Conservation (phyloP, 2,888 invertebrate genomes). For the Diaphora mendica region DNA sequence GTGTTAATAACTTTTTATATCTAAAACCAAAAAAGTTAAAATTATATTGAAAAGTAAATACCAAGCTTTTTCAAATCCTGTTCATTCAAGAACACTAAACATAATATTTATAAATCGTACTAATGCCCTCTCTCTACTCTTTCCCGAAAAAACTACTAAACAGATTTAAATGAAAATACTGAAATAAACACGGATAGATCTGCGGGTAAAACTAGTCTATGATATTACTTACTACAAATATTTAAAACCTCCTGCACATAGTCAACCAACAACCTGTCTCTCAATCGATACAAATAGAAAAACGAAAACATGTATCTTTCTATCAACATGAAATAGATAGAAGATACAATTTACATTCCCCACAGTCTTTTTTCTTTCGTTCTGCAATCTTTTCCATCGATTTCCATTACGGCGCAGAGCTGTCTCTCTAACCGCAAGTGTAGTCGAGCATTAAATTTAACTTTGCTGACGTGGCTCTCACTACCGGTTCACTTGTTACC, state of each 20-base stretch:
- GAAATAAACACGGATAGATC: no score
- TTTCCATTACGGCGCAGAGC: conserved; percentile 26
- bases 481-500: conserved; percentile 24
- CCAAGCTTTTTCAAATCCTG: no score
- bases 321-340: conserved; percentile 1
- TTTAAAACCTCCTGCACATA: neutral
- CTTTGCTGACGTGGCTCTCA: conserved; percentile 31
- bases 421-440: conserved; percentile 29
- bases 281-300: neutral
- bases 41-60: no score
- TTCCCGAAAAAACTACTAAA: no score
- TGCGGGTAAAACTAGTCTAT: no score
- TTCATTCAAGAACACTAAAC: neutral
- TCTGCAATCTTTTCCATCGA: conserved; percentile 21
- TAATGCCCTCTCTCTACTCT: no score
- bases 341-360: conserved; percentile 20
- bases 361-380: conserved; percentile 14
- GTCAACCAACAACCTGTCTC: neutral
- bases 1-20: no score
- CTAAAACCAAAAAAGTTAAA: no score
- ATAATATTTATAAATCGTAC: no score
- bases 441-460: conserved; percentile 39
- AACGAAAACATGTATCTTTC: neutral
- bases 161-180: no score
- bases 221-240: neutral